phyloP scores from a whole-genome alignment of 2,797 vertebrate species.

The Numenius phaeopus region DNA sequence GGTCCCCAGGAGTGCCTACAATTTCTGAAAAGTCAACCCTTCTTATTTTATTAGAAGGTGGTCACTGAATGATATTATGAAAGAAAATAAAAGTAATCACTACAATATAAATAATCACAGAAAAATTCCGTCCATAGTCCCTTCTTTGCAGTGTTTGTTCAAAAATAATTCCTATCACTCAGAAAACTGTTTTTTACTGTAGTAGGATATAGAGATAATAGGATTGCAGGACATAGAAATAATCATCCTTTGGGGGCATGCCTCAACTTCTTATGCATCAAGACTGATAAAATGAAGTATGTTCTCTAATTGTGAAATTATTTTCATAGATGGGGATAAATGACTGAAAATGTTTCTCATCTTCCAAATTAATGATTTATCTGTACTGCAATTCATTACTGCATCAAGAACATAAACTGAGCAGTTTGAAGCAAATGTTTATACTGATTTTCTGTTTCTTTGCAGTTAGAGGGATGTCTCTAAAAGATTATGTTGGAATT shows the following conservation, averaged over 20 bases:
- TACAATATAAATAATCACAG: background rate
- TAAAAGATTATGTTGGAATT: background rate
- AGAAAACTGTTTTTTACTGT: background rate
- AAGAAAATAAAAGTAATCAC: background rate
- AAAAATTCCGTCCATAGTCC: background rate
- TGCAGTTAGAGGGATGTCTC: background rate
- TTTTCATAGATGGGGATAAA: background rate
- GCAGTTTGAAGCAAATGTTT: background rate
- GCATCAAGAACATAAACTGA: background rate
- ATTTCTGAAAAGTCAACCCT: background rate
- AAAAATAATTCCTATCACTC: background rate
- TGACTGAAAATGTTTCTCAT: background rate
- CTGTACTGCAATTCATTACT: background rate
- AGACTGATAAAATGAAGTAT: background rate
- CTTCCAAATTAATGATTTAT: background rate
- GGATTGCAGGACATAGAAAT: background rate
- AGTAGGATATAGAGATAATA: background rate
- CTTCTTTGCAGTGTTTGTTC: background rate
- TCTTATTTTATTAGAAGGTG: background rate
- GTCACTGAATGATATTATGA: background rate
- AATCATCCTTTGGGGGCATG: background rate
- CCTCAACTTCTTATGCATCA: background rate
- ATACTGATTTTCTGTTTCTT: background rate
- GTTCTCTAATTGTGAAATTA: background rate
- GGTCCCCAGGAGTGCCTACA: background rate